Evolutionary conservation across 2,113 vertebrate species (phyloP).

Genomic region (Cavia porcellus): DNA sequence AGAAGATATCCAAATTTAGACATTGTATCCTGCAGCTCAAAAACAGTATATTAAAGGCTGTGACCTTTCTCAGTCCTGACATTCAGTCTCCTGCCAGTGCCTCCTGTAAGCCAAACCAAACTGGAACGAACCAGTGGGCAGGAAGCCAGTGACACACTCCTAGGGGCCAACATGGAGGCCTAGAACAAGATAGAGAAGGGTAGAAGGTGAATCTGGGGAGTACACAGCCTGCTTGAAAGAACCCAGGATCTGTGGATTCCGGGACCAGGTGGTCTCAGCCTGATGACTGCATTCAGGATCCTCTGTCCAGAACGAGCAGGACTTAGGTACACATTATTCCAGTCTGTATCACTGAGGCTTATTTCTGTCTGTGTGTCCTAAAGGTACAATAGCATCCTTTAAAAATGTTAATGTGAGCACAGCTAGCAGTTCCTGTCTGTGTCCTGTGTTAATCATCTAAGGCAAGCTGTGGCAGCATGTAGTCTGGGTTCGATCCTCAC

Average conservation of each 20-base stretch:
- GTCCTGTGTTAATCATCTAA: not conserved
- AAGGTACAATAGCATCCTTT: not conserved
- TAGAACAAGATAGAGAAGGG: not conserved
- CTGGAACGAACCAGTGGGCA: not conserved
- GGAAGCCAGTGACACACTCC: not conserved
- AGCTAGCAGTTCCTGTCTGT: not conserved
- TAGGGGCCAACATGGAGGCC: not conserved
- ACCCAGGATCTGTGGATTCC: not conserved
- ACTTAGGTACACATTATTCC: not conserved
- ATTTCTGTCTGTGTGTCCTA: not conserved
- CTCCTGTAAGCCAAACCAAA: not conserved
- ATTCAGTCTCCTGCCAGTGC: not conserved
- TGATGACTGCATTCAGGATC: not conserved
- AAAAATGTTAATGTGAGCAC: not conserved
- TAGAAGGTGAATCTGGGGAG: not conserved
- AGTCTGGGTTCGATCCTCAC: not conserved
- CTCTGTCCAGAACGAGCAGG: not conserved
- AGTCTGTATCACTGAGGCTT: not conserved
- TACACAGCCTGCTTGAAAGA: not conserved
- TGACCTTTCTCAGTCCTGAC: not conserved
- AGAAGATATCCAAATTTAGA: slow-evolving; percentile 27
- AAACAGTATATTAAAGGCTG: not conserved
- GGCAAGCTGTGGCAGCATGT: not conserved
- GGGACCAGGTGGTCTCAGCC: not conserved
- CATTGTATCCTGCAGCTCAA: not conserved